Percentiles rank a stretch among this genome's conserved stretches.
Evolutionary conservation across 1,140 invertebrate species (phyloP).

Genomic region (Catajapyx aquilonaris): DNA sequence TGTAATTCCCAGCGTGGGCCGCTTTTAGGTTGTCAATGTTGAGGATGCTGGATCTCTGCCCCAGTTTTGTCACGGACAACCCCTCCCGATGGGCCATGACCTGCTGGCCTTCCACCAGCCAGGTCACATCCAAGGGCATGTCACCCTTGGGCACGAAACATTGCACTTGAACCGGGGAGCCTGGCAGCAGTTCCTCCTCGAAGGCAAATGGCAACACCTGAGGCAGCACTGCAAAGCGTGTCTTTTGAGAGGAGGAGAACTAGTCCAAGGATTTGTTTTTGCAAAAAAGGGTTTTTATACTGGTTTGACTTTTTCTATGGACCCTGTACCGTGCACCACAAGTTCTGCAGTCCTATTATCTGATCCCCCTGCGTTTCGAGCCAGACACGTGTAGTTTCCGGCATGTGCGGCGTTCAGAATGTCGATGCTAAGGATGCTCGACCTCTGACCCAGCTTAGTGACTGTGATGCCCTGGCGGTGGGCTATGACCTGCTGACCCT

Average conservation of each 20-base stretch:
- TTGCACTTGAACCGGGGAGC: neutral
- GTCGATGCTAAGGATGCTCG: constrained; percentile 41
- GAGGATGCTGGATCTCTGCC: constrained; percentile 23
- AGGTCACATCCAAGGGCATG: neutral
- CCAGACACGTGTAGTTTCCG: constrained; percentile 56
- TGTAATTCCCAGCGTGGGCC: constrained; percentile 51
- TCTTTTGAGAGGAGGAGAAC: too few species aligned
- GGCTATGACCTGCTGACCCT: constrained; percentile 32
- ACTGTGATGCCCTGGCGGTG: constrained; percentile 17
- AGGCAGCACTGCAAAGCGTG: constrained; percentile 36
- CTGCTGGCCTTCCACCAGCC: neutral
- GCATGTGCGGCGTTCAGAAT: constrained; percentile 44
- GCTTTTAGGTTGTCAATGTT: constrained; percentile 50
- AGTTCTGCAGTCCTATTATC: constrained; percentile 41
- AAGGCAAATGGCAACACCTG: constrained; percentile 11
- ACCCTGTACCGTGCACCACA: constrained; percentile 48
- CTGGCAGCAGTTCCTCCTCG: neutral
- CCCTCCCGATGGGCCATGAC: neutral
- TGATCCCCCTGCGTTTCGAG: constrained; percentile 46
- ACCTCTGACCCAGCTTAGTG: constrained; percentile 12
- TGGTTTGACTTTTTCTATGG: too few species aligned
- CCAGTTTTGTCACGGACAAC: neutral
- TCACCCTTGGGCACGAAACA: neutral
- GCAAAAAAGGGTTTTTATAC: too few species aligned
- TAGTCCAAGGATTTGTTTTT: too few species aligned